Percentiles rank a stretch among this genome's conserved stretches.
Conservation (phyloP, 1,140 invertebrate genomes). For the Megalonaias nervosa region DNA sequence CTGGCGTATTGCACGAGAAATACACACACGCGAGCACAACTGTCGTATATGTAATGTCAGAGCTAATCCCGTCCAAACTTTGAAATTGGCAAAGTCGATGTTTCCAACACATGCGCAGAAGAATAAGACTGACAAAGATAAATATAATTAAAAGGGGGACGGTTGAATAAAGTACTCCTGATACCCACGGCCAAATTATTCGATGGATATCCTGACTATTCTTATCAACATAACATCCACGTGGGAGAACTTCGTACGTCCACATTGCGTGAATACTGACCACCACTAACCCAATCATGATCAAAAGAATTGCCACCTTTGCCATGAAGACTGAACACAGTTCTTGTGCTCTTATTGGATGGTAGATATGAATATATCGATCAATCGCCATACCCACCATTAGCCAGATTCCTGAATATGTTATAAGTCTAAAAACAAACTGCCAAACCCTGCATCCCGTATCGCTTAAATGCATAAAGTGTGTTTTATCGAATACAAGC, state of each 20-base stretch:
- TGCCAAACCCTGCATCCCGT: background rate
- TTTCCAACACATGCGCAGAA: background rate
- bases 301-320: background rate
- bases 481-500: background rate
- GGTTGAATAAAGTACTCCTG: background rate
- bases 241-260: background rate
- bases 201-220: background rate
- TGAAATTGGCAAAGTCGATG: background rate
- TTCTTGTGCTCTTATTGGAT: background rate
- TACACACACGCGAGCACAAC: too few relatives aligned
- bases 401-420: background rate
- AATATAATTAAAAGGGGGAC: background rate
- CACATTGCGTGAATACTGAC: slow-evolving; percentile 2
- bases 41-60: too few relatives aligned
- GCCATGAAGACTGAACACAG: background rate
- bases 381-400: background rate
- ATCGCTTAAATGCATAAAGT: background rate
- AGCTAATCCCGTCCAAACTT: too few relatives aligned
- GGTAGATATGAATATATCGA: background rate
- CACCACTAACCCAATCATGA: background rate
- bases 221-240: background rate
- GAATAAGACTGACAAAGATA: background rate
- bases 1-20: too few relatives aligned
- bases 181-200: background rate
- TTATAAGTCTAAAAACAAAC: slow-evolving; percentile 1